Evolutionary conservation across 92 coral and sea anemone species (phyloP), one percentile per base, ranked within the genome.

Genomic region (Porites cylindrica): DNA sequence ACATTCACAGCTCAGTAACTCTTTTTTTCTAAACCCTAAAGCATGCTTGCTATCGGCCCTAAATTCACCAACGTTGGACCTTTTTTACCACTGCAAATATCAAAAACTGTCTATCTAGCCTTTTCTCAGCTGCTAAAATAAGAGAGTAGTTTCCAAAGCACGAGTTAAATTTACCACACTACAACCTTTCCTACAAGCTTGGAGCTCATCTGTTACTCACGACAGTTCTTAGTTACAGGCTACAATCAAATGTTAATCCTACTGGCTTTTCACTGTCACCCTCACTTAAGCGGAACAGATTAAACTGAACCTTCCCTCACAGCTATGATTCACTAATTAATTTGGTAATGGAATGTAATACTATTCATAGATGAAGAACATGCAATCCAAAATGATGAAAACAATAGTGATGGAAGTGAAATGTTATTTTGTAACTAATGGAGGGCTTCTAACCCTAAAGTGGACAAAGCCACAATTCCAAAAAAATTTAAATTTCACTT

Each of bases 181-280:
- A 10, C 17, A 20, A 26, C 76, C 43, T 9, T 0, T 6, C 21
- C 29, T 7, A 32, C 29, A 20, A 6, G 26, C 78, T 32, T 71
- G 78, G 78, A 82, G 78, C 64, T 70, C 51, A 58, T 82, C 32
- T 43, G 38, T 47, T 38, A 59, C 12, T 26, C 32, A 54, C 68
- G 7, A 10, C 38, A 23, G 23, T 76, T 26, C 26, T 50, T 38
- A 38, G 51, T 13, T 56, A 69, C 59, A 50, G n/a, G 63, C 19
- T 51, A 70, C 73, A 26, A 81, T 70, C 62, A 19, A 51, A 65
- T 69, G 8, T 24, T 16, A 54, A 18, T 58, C 3, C 2, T 18
- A 17, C 29, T 81, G 18, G 67, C 66, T 67, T 14, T 29, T 68
- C 76, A 81, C 85, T 69, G 65, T 70, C 76, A 69, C 62, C 85